Percentiles rank a stretch among this genome's conserved stretches.
Evolutionary conservation across 2,113 vertebrate species (phyloP).

Genomic region (Eudorcas thomsonii): DNA sequence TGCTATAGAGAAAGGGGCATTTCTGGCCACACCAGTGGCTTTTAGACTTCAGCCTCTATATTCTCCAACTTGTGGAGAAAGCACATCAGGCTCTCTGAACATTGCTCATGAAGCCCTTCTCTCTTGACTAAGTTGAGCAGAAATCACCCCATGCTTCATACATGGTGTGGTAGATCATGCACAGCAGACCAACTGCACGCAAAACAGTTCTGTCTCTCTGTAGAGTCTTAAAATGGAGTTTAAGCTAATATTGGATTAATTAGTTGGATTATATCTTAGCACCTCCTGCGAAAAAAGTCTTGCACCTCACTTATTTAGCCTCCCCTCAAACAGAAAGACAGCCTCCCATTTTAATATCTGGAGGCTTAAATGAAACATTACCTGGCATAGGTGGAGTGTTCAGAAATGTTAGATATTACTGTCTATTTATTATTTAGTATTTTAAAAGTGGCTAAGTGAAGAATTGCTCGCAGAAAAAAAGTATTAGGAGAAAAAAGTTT

Average conservation of each 20-base stretch:
- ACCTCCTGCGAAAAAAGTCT: neutral
- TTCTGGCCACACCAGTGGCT: neutral
- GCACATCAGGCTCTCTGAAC: neutral
- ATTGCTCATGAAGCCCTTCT: neutral
- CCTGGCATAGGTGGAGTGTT: neutral
- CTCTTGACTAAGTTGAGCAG: neutral
- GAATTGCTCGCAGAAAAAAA: neutral
- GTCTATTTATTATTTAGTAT: neutral
- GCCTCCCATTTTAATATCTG: neutral
- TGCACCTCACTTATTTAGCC: neutral
- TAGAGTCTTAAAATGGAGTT: neutral
- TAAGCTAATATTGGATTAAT: neutral
- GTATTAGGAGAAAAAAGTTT: neutral
- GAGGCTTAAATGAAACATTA: neutral
- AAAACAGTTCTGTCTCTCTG: neutral
- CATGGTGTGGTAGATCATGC: neutral
- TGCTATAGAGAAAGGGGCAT: neutral
- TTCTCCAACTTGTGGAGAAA: neutral
- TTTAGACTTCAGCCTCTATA: neutral
- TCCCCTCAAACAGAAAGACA: neutral
- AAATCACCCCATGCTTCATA: neutral
- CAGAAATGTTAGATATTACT: neutral
- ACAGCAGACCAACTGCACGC: neutral
- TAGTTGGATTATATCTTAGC: neutral
- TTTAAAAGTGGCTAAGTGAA: neutral